Conservation (phyloP, 2,797 vertebrate species). For the Emydoidea blandingii region DNA sequence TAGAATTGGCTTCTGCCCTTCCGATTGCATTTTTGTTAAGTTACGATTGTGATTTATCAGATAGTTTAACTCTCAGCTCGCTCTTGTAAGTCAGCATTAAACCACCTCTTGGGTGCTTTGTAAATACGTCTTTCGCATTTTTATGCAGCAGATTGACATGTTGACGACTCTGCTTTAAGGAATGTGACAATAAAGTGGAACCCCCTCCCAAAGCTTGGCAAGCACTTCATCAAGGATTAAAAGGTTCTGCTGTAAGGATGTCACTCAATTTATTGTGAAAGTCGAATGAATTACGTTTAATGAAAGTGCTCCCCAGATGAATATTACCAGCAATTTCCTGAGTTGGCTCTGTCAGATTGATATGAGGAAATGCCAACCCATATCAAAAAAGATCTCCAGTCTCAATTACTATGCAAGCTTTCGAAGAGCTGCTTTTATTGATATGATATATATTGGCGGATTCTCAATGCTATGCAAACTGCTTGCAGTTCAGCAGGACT, state of each 20-base stretch:
- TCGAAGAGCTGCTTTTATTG: conserved; percentile 80
- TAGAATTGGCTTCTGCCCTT: conserved; percentile 8
- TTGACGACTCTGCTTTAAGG: conserved; percentile 84
- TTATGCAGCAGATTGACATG: conserved; percentile 81
- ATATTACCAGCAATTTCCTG: conserved; percentile 88
- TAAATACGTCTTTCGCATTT: conserved; percentile 80
- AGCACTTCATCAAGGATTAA: conserved; percentile 88
- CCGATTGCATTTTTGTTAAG: conserved; percentile 39
- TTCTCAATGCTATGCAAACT: conserved; percentile 56
- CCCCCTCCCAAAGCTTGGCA: conserved; percentile 79
- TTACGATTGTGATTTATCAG: conserved; percentile 77
- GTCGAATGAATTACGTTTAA: conserved; percentile 90
- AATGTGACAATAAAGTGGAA: conserved; percentile 85
- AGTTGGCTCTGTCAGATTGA: conserved; percentile 84
- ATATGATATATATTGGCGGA: conserved; percentile 76
- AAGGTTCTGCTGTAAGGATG: conserved; percentile 85
- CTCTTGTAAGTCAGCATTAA: conserved; percentile 78
- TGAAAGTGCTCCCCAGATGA: conserved; percentile 89
- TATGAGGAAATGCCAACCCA: conserved; percentile 83
- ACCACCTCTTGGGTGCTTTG: conserved; percentile 78
- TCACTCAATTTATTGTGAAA: conserved; percentile 90
- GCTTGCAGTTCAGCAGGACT: conserved; percentile 42
- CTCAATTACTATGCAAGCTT: conserved; percentile 83
- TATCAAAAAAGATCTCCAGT: conserved; percentile 81
- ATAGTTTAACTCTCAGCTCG: conserved; percentile 65